Conservation (phyloP, 1,140 invertebrate species). For the Drosophila mojavensis region DNA sequence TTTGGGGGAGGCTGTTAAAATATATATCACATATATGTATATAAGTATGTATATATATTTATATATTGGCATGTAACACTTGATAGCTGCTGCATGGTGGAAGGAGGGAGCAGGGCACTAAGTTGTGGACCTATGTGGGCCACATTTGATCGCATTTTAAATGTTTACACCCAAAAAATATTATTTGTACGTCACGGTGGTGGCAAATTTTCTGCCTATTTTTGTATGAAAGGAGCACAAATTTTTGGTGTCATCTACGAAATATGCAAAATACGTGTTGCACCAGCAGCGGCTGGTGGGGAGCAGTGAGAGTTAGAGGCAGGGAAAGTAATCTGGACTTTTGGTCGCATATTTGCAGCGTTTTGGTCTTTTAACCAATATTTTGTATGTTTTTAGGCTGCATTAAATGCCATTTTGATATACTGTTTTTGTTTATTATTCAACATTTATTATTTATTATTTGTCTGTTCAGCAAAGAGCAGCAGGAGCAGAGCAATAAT, state of each 20-base stretch:
- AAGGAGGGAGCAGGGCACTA: not conserved
- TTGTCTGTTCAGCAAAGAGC: slow-evolving; percentile 15
- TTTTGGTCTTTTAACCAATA: slow-evolving; percentile 38
- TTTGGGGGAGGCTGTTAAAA: slow-evolving; percentile 32
- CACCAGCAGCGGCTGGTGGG: not conserved
- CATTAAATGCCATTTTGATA: slow-evolving; percentile 41
- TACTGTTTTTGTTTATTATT: slow-evolving; percentile 22
- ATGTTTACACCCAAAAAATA: slow-evolving; percentile 47
- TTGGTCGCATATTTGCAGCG: slow-evolving; percentile 14
- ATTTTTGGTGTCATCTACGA: slow-evolving; percentile 24
- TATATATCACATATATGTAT: slow-evolving; percentile 43
- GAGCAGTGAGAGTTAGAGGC: not conserved
- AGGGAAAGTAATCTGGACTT: not conserved
- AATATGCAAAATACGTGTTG: slow-evolving; percentile 54
- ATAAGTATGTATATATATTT: slow-evolving; percentile 26
- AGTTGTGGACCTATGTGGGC: not conserved
- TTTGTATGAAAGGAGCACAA: slow-evolving; percentile 8
- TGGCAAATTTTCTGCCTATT: slow-evolving; percentile 26
- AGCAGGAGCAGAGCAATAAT: slow-evolving; percentile 8
- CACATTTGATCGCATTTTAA: slow-evolving; percentile 55
- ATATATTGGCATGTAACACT: slow-evolving; percentile 39
- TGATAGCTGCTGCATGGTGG: not conserved
- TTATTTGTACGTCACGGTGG: slow-evolving; percentile 2
- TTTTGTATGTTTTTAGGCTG: slow-evolving; percentile 30
- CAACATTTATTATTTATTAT: slow-evolving; percentile 51